Base-by-base conservation (phyloP, 2,888 invertebrate species). In the Stratiomys singularior region DNA sequence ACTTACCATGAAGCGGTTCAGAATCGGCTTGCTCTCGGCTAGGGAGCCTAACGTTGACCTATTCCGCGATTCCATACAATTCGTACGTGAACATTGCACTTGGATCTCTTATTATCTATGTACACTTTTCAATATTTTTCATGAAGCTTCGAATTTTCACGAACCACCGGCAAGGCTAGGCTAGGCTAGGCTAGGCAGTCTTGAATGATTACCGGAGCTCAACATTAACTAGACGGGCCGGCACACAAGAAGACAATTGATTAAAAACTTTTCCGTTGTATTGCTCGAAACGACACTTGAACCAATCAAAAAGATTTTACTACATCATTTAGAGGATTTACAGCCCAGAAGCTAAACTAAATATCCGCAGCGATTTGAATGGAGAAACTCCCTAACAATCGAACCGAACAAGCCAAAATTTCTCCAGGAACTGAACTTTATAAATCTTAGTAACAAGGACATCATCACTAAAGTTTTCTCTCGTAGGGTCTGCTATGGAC, bases 321-420 rank as follows among this genome's bases (percentile, higher is more conserved):
- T 46, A n/a, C 69, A 69, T 25, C 69, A 25, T 69, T 46, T 18
- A 25, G 37, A 18, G 9, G 37, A 27, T 18, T 18, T 21, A 46
- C 30, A 25, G 23, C 21, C 23, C 30, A 25, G 47, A 44, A 67
- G 69, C 9, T 47, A 69, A 11, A 13, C 13, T 23, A 25, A 60
- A 60, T 23, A 47, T 69, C 25, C 47, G 47, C 69, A 46, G 69
- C 69, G 25, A 69, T 47, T 18, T 25, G 46, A 23, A 46, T 67
- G 25, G 25, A 46, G 69, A 69, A 69, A 27, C 69, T 67, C 44
- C 46, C 15, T 27, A 47, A 5, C 25, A 28, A n/a, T 58, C 30
- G 58, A 25, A 60, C 74, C 74, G 74, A 74, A 74, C 74, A 18
- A 58, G 74, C 74, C 37, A 74, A 74, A 74, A 21, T 74, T 74